phyloP scores from a whole-genome alignment of 2,888 invertebrate genomes.

The Nymphalis polychloros region DNA sequence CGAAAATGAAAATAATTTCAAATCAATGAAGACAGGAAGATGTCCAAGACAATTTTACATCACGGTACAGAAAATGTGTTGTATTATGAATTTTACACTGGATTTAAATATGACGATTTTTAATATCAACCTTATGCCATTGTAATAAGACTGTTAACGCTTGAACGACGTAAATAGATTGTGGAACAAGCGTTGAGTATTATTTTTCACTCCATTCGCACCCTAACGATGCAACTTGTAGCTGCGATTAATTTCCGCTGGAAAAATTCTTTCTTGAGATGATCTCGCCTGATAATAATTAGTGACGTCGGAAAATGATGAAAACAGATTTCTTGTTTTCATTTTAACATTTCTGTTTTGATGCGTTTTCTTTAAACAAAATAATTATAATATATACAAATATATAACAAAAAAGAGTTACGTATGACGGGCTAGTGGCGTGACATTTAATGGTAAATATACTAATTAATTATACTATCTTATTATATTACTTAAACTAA shows the following conservation, averaged over 20 bases:
- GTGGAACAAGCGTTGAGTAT: constrained; percentile 11
- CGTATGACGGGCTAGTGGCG: too few relatives aligned
- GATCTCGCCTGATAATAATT: constrained; percentile 25
- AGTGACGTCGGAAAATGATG: constrained; percentile 17
- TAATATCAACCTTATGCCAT: not conserved
- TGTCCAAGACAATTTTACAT: not conserved
- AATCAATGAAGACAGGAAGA: not conserved
- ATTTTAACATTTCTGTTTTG: constrained; percentile 8
- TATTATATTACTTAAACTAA: too few relatives aligned
- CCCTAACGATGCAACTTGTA: constrained; percentile 32
- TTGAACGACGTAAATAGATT: constrained; percentile 1
- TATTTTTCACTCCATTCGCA: constrained; percentile 25
- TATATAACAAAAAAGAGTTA: too few relatives aligned
- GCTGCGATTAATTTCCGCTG: constrained; percentile 29
- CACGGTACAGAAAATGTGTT: not conserved
- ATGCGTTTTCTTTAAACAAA: not conserved
- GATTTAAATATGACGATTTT: not conserved
- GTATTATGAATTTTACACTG: not conserved
- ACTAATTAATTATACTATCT: too few relatives aligned
- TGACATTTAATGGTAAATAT: too few relatives aligned
- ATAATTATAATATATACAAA: not conserved
- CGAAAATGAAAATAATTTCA: not conserved
- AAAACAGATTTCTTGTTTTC: constrained; percentile 24
- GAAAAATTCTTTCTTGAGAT: constrained; percentile 24
- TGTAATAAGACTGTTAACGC: not conserved